Evolutionary conservation across 2,797 vertebrate species (phyloP).

Genomic region (Botia almorhae): DNA sequence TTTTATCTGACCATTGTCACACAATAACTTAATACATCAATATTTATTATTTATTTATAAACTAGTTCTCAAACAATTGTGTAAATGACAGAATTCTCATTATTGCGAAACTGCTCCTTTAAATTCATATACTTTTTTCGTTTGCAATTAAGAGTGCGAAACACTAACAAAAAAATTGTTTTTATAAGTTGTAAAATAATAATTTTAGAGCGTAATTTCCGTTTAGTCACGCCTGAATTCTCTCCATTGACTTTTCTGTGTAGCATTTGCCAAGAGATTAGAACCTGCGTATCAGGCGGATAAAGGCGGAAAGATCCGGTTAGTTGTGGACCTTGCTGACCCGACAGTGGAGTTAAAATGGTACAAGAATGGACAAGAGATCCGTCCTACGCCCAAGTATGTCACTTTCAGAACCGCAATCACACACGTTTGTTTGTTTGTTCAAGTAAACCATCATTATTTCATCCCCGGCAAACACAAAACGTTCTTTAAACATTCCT

Average conservation of each 20-base stretch:
- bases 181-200: too few relatives aligned
- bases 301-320: conserved; percentile 93
- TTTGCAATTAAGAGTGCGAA: too few relatives aligned
- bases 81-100: not conserved
- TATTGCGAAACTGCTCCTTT: too few relatives aligned
- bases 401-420: conserved; percentile 61
- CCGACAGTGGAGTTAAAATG: conserved; percentile 97
- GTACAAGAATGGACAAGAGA: conserved; percentile 99
- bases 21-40: not conserved
- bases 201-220: not conserved
- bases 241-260: conserved; percentile 34
- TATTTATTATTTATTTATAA: not conserved
- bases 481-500: conserved; percentile 58
- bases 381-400: conserved; percentile 94
- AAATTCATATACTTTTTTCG: too few relatives aligned
- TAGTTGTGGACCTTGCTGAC: conserved; percentile 93
- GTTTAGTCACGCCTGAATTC: not conserved
- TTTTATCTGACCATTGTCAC: not conserved
- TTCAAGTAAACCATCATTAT: conserved; percentile 70
- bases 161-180: not conserved
- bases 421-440: conserved; percentile 21
- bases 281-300: conserved; percentile 96
- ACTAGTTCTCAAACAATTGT: not conserved
- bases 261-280: conserved; percentile 95
- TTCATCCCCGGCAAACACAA: conserved; percentile 54